Evolutionary conservation across 2,113 vertebrate genomes (phyloP).

Genomic region (Callaeas wilsoni): DNA sequence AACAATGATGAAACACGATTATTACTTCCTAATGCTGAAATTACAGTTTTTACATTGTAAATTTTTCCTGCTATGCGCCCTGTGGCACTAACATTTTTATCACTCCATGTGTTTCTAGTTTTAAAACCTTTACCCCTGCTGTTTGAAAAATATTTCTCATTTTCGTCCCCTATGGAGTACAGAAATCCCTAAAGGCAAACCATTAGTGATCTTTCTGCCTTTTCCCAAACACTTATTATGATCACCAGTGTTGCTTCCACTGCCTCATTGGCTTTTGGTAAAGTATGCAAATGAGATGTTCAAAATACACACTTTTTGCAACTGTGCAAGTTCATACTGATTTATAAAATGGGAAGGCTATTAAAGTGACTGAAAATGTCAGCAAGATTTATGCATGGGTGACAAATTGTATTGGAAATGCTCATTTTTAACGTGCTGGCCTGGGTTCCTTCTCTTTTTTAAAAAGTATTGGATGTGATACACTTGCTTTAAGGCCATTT

Average conservation of each 20-base stretch:
- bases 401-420: conserved; percentile 96
- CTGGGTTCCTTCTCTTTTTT: conserved; percentile 55
- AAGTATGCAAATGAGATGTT: conserved; percentile 99
- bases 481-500: conserved; percentile 69
- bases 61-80: conserved; percentile 94
- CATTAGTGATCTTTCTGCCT: conserved; percentile 99
- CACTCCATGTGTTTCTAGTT: conserved; percentile 99
- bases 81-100: conserved; percentile 99
- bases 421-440: conserved; percentile 78
- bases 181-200: conserved; percentile 99
- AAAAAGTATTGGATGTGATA: conserved; percentile 53
- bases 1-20: conserved; percentile 99
- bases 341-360: conserved; percentile 95
- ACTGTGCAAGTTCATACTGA: conserved; percentile 99
- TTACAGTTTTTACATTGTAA: conserved; percentile 97
- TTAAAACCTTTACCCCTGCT: conserved; percentile 99
- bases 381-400: conserved; percentile 99
- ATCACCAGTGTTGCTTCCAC: conserved; percentile 94
- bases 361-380: conserved; percentile 99
- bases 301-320: conserved; percentile 99
- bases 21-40: conserved; percentile 99
- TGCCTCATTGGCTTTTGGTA: conserved; percentile 99
- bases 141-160: conserved; percentile 99
- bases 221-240: conserved; percentile 99
- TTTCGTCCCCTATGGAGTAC: conserved; percentile 99